Base-by-base conservation (phyloP, 2,113 vertebrate species). In the Clupea harengus region DNA sequence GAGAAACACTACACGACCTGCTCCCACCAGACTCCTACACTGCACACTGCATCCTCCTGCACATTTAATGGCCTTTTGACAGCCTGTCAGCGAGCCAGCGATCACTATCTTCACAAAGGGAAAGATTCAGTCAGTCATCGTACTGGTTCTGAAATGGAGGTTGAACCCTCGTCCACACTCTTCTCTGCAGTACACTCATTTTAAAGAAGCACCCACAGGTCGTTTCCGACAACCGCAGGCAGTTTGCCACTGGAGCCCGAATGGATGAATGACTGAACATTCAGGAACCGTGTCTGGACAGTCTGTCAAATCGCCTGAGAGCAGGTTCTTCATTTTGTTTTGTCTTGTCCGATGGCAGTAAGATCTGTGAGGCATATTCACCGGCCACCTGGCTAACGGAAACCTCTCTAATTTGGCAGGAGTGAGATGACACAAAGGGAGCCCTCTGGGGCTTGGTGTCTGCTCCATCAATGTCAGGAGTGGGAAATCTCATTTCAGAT, bases 51-150 rank as follows among this genome's bases (percentile, higher is more conserved):
- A 39, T 78, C 72, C 72, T 78, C 13, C 25, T 78, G 72, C 72
- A 78, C 72, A 78, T 78, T 78, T 78, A 78, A 78, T 78, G 72
- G 25, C 2, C 72, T 32, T 78, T 32, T 39, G 72, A 78, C 72
- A 32, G 28, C 32, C 28, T 32, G 72, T 17, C 72, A 78, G 25
- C 0, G 28, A 39, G 72, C 72, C 72, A 32, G 32, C 72, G 4
- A 39, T 78, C 3, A 3, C 32, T 15, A 32, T 78, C 72, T 44
- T 17, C 10, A 32, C 72, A 39, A 15, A 13, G 15, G 32, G 72
- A 44, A 3, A 15, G 32, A 39, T 39, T 67, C 6, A 15, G 10
- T 4, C 28, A 39, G 32, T 28, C 11, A 10, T 39, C 25, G 39
- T 28, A 17, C 72, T 78, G 11, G 10, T 11, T n/a, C 72, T 78